Evolutionary conservation across 2,888 invertebrate species (phyloP), one percentile per base, ranked within the genome.

Genomic region (Crocallis elinguaria): DNA sequence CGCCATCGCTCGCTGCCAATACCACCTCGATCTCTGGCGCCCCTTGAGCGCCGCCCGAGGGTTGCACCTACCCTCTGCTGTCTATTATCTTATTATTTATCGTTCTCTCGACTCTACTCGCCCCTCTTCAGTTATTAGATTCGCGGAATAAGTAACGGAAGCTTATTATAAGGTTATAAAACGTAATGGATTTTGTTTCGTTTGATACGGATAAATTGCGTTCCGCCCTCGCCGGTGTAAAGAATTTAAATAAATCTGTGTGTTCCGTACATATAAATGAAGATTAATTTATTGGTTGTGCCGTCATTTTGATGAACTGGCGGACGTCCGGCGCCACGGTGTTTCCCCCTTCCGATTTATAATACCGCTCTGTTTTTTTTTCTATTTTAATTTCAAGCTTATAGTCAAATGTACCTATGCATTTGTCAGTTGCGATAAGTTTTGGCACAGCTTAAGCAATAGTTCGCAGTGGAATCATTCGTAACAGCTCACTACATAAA

Each of bases 31-130:
- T 11, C 19, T n/a, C 11, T 12, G 12, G 13, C 11, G 25, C 12
- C 33, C 25, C 12, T 5, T 30, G 13, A 19, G 19, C 45, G 9
- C 17, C 5, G 12, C 32, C 8, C 30, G 21, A 23, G 32, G 43
- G 43, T 14, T 23, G 33, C 43, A 5, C 43, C 23, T n/a, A 37
- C 30, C 39, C 37, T 6, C 16, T 8, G 23, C 42, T 33, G 59
- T 60, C 71, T 64, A 71, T 79, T 79, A 84, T 79, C 82, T 73
- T 78, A 79, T 80, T 82, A 82, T 82, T 82, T 83, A 82, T 77
- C 59, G 73, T 69, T 64, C 62, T 64, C 60, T 54, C 49, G 56
- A 55, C 57, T 64, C 60, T 64, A 62, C 44, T 49, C 44, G 13
- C 23, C 56, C 49, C 62, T 49, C 46, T 37, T 37, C 43, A 16